Base-by-base conservation (phyloP, 2,888 invertebrate genomes). In the Balanococcus diminutus region DNA sequence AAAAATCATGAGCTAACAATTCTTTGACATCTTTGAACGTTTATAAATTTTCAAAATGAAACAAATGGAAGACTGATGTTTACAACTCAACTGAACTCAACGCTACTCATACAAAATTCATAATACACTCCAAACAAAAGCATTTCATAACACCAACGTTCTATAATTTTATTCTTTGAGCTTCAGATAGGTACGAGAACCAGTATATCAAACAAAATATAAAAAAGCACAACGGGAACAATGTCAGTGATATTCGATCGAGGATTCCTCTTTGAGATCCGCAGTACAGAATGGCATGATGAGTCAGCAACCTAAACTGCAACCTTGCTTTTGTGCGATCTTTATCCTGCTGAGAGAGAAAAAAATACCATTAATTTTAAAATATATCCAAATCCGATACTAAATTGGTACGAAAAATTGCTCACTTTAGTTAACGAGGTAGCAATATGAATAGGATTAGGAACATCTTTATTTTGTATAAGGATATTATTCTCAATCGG, bases 121-220 rank as follows among this genome's bases (percentile, higher is more conserved):
- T 8, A 9, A 56, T n/a, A 46, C 46, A 46, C n/a, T 46, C 46
- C n/a, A 0, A n/a, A n/a, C 3, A 46, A 46, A n/a, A n/a, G 25
- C 61, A 61, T 61, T 61, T 22, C 2, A n/a, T n/a, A 8, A 8
- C 25, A 25, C 25, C 2, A 16, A 61, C 16, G 4, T 19, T 16
- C 31, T 28, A 67, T 28, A 67, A 28, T 16, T 36, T n/a, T 22
- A 39, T 81, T 72, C 82, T 32, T 36, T 86, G 88, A 39, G 93
- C 92, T 89, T 92, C 92, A 89, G 91, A 92, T 86, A 93, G 90
- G 89, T 93, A 93, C 86, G 92, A 91, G 87, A 92, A 92, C 93
- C 93, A 93, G 89, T 93, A 93, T 87, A 92, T 91, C 87, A 92
- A 89, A 72, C 92, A 91, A 88, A 93, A 93, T 3, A 92, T 90